These are phyloP conservation scores for Physocephala rufipes DNA, from an alignment of 2,888 invertebrate species.

Conservation along the genomic window DNA sequence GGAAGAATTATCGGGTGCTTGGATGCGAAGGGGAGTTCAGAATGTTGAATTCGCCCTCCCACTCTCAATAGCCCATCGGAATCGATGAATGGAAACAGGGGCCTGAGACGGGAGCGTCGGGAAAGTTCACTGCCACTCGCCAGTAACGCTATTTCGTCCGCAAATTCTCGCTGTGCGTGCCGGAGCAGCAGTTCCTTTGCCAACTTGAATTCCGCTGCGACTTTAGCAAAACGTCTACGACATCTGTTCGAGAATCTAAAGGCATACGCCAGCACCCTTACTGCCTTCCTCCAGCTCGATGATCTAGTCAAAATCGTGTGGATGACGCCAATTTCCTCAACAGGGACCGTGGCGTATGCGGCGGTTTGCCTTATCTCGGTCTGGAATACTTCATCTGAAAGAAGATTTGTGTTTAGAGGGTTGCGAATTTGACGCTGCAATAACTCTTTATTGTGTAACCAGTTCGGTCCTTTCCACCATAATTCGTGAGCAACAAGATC, in stretches of 20 bases:
- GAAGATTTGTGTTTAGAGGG: not conserved
- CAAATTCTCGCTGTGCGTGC: constrained; percentile 13
- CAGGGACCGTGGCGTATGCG: not conserved
- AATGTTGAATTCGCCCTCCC: not conserved
- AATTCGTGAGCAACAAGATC: constrained; percentile 12
- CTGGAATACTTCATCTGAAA: not conserved
- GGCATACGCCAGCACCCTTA: constrained; percentile 25
- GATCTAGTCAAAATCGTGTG: too few relatives aligned
- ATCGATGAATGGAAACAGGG: constrained; percentile 1
- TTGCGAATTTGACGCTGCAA: not conserved
- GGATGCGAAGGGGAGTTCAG: not conserved
- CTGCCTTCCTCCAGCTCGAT: constrained; percentile 22
- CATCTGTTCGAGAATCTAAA: constrained; percentile 20
- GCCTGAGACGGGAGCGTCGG: not conserved
- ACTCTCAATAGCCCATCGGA: not conserved
- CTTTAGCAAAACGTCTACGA: not conserved
- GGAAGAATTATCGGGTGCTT: not conserved
- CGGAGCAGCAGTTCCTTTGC: not conserved
- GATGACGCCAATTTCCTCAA: constrained; percentile 1
- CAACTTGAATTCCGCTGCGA: constrained; percentile 27
- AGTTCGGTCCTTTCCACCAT: constrained; percentile 29
- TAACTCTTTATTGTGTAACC: constrained; percentile 5
- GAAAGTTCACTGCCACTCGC: not conserved
- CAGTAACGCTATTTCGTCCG: not conserved
- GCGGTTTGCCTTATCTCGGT: not conserved